phyloP scores from a whole-genome alignment of 2,888 invertebrate species.

The Leptogaster cylindrica region DNA sequence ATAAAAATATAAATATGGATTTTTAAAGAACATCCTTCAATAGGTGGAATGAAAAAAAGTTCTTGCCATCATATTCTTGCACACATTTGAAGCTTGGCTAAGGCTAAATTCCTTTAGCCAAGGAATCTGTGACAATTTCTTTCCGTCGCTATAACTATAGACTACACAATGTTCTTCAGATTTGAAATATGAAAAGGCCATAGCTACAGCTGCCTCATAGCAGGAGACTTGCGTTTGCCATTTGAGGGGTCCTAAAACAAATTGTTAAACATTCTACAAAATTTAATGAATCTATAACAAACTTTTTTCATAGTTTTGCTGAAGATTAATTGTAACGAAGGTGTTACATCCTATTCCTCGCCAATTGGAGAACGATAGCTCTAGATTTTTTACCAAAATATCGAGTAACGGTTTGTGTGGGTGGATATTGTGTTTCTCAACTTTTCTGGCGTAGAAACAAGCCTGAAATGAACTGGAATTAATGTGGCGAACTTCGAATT shows the following conservation, averaged over 20 bases:
- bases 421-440: background rate
- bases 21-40: background rate
- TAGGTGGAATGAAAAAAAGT: too few relatives aligned
- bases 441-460: slow-evolving; percentile 25
- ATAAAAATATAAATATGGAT: slow-evolving; percentile 8
- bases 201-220: slow-evolving; percentile 55
- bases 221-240: slow-evolving; percentile 52
- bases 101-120: slow-evolving; percentile 52
- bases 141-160: slow-evolving; percentile 52
- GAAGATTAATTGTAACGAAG: slow-evolving; percentile 57
- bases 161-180: slow-evolving; percentile 53
- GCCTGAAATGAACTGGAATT: slow-evolving; percentile 16
- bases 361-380: slow-evolving; percentile 44
- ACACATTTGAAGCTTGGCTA: slow-evolving; percentile 48
- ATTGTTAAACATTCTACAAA: background rate
- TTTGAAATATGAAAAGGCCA: slow-evolving; percentile 57
- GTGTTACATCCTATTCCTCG: slow-evolving; percentile 51
- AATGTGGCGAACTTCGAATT: background rate
- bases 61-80: slow-evolving; percentile 45
- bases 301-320: slow-evolving; percentile 55
- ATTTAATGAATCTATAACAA: slow-evolving; percentile 28
- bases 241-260: slow-evolving; percentile 50
- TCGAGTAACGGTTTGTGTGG: background rate
- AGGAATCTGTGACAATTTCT: slow-evolving; percentile 50
- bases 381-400: slow-evolving; percentile 40